Conservation (phyloP, 2,888 invertebrate species). For the Orchestes rusci region DNA sequence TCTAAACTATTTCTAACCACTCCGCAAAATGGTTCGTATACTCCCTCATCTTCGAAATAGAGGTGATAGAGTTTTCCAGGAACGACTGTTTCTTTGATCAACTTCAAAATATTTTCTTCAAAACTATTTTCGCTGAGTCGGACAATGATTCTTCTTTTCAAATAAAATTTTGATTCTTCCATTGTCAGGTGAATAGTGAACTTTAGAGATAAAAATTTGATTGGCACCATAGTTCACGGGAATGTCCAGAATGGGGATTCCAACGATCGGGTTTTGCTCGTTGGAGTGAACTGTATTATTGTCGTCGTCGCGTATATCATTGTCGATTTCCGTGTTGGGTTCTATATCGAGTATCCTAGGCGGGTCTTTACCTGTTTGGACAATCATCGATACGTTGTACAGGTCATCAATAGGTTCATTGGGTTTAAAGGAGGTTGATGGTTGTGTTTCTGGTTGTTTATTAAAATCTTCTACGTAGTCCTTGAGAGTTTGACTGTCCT, state of each 20-base stretch:
- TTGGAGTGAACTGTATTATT: conserved; percentile 16
- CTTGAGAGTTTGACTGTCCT: too few relatives aligned
- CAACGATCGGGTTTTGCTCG: conserved; percentile 10
- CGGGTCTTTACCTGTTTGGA: background rate
- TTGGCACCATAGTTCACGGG: conserved; percentile 22
- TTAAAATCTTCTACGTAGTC: too few relatives aligned
- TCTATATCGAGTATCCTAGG: background rate
- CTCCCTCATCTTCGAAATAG: conserved; percentile 17
- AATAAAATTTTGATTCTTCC: conserved; percentile 15
- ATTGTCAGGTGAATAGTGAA: conserved; percentile 16
- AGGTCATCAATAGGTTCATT: too few relatives aligned
- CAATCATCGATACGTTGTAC: background rate
- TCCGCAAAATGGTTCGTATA: conserved; percentile 16
- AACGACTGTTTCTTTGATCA: conserved; percentile 16
- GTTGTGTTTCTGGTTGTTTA: too few relatives aligned
- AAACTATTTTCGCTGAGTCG: conserved; percentile 22
- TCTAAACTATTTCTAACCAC: conserved; percentile 10
- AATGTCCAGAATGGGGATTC: conserved; percentile 14
- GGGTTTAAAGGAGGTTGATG: too few relatives aligned
- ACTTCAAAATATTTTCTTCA: conserved; percentile 17
- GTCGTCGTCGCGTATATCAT: conserved; percentile 1
- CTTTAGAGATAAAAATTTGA: conserved; percentile 18
- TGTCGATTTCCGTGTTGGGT: background rate
- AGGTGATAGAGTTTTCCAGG: conserved; percentile 17
- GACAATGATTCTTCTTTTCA: conserved; percentile 18